Evolutionary conservation across 2,797 vertebrate genomes (phyloP).

Genomic region (Anguilla megastoma): DNA sequence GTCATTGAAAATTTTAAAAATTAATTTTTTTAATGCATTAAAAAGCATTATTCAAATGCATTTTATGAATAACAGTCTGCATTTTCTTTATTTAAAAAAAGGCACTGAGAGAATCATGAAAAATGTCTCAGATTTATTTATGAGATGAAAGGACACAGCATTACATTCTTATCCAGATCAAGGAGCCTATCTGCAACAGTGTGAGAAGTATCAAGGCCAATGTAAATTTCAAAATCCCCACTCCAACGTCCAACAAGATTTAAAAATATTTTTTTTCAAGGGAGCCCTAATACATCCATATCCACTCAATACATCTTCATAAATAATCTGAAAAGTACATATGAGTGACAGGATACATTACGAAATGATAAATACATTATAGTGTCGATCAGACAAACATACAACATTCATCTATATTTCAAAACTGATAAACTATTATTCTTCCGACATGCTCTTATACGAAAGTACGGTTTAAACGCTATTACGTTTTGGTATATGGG

Average conservation of each 20-base stretch:
- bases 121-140: neutral
- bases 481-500: neutral
- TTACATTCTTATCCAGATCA: neutral
- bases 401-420: neutral
- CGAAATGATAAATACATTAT: constrained; percentile 5
- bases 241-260: neutral
- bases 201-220: neutral
- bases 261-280: constrained; percentile 3
- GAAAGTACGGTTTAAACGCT: neutral
- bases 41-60: neutral
- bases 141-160: constrained; percentile 6
- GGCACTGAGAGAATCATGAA: neutral
- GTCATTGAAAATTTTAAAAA: neutral
- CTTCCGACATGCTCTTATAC: neutral
- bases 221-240: neutral
- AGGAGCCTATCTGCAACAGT: neutral
- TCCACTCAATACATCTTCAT: neutral
- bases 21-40: neutral
- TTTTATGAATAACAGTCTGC: neutral
- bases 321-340: neutral
- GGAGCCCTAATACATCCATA: neutral
- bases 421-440: neutral
- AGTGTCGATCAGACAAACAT: constrained; percentile 4
- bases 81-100: neutral
- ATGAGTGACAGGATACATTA: neutral